Conservation (phyloP, 92 coral and sea anemone species). For the Pocillopora grandis region DNA sequence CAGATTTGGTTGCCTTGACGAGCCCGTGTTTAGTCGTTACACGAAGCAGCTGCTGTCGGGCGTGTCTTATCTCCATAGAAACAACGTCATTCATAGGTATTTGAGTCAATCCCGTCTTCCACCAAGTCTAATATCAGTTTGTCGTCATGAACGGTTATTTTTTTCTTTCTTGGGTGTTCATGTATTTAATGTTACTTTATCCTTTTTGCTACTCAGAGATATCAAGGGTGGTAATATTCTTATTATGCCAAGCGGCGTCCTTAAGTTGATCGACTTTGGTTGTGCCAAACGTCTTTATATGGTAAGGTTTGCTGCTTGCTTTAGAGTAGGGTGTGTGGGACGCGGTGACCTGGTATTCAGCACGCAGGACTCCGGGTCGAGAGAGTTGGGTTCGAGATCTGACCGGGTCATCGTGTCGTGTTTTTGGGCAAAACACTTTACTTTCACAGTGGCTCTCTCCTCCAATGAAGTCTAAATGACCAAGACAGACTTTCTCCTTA, state of each 20-base stretch:
- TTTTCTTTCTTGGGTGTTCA: neutral
- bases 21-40: constrained; percentile 86
- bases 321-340: no score
- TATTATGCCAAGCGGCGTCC: constrained; percentile 89
- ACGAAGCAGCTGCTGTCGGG: constrained; percentile 91
- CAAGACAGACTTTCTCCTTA: no score
- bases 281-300: constrained; percentile 95
- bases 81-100: constrained; percentile 97
- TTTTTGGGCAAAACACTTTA: no score
- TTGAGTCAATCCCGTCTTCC: neutral
- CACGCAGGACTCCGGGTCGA: no score
- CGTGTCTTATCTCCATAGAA: constrained; percentile 87
- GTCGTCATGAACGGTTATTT: neutral
- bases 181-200: neutral
- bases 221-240: constrained; percentile 98
- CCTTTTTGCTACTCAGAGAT: constrained; percentile 60
- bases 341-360: no score
- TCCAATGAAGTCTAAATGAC: no score
- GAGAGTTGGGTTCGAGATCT: no score
- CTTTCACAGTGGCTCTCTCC: no score
- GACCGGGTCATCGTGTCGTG: no score
- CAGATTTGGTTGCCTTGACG: constrained; percentile 92
- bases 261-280: constrained; percentile 96
- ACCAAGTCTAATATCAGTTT: neutral
- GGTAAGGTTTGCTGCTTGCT: constrained; percentile 45